These are phyloP conservation scores for Phortica magna DNA, from an alignment of 2,888 invertebrate species.

Conservation along the genomic window DNA sequence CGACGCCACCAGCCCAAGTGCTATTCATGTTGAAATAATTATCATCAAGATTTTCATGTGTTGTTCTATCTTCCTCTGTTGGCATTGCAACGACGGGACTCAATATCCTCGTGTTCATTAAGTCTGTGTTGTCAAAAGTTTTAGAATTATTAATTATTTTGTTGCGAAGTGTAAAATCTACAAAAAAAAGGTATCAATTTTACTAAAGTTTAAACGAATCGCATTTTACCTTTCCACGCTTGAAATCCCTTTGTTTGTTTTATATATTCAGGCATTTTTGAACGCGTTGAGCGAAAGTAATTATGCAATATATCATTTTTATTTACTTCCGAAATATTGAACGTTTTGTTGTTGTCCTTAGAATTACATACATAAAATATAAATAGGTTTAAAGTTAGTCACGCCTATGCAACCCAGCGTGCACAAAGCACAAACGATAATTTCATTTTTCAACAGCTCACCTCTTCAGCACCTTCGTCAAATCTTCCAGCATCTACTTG, in stretches of 20 bases:
- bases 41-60: not conserved
- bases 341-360: not conserved
- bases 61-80: not conserved
- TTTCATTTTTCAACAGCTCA: too few relatives aligned
- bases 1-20: slow-evolving; percentile 15
- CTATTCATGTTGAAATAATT: slow-evolving; percentile 2
- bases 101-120: not conserved
- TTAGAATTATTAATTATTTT: slow-evolving; percentile 1
- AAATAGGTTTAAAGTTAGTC: too few relatives aligned
- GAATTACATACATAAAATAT: not conserved
- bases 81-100: not conserved
- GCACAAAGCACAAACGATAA: too few relatives aligned
- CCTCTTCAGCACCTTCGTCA: not conserved
- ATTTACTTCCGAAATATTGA: slow-evolving; percentile 46
- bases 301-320: slow-evolving; percentile 83
- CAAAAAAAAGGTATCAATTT: not conserved
- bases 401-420: too few relatives aligned
- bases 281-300: slow-evolving; percentile 84
- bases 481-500: not conserved
- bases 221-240: slow-evolving; percentile 79
- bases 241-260: slow-evolving; percentile 80
- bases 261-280: slow-evolving; percentile 81
- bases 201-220: not conserved
- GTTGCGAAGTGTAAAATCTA: slow-evolving; percentile 17
- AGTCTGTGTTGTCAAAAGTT: not conserved